phyloP scores from a whole-genome alignment of 2,797 vertebrate species.

The Aeoliscus strigatus region DNA sequence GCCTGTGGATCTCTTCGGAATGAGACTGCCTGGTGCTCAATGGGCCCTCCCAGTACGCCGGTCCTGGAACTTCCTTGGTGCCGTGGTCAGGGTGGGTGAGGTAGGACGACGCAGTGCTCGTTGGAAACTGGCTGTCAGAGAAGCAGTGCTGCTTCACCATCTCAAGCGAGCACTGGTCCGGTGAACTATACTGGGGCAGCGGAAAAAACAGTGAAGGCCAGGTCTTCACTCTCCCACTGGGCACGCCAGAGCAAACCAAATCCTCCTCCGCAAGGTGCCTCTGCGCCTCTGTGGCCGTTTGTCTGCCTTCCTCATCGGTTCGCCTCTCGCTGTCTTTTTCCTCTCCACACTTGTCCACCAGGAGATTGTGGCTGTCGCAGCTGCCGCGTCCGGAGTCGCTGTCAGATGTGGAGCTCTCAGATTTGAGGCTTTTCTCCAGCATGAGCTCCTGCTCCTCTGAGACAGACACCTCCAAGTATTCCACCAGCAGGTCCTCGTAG shows the following conservation, averaged over 20 bases:
- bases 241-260: constrained; percentile 32
- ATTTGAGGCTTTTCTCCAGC: constrained; percentile 67
- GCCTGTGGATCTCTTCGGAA: not conserved
- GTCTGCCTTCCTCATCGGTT: constrained; percentile 15
- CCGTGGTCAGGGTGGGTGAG: constrained; percentile 18
- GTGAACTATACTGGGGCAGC: constrained; percentile 42
- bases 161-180: constrained; percentile 37
- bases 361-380: constrained; percentile 86
- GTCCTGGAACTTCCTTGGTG: constrained; percentile 16
- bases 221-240: constrained; percentile 66
- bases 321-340: constrained; percentile 29
- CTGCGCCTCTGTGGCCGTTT: constrained; percentile 4
- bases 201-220: constrained; percentile 76
- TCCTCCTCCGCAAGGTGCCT: constrained; percentile 11
- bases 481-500: constrained; percentile 84
- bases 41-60: constrained; percentile 26
- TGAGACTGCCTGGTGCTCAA: constrained; percentile 32
- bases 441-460: constrained; percentile 78
- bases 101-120: constrained; percentile 14
- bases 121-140: constrained; percentile 50
- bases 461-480: constrained; percentile 86
- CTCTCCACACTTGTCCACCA: constrained; percentile 77
- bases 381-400: constrained; percentile 88
- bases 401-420: constrained; percentile 70
- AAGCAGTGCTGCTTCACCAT: constrained; percentile 67